phyloP scores from a whole-genome alignment of 2,888 invertebrate species.

The Linnaemya vulpina region DNA sequence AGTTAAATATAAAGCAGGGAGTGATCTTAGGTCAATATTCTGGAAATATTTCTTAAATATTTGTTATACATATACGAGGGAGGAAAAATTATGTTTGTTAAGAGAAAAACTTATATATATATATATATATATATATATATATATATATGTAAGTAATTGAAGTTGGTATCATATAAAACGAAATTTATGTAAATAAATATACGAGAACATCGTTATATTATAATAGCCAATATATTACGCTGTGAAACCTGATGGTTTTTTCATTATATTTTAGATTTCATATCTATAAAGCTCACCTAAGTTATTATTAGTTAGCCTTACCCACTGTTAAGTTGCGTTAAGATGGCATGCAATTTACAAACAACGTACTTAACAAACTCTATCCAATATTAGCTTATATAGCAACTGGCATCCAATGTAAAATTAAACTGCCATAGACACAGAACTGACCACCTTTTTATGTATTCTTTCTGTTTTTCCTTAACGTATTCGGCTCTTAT shows the following conservation, averaged over 20 bases:
- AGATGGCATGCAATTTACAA: slow-evolving; percentile 25
- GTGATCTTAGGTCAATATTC: slow-evolving; percentile 33
- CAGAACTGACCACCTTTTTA: slow-evolving; percentile 49
- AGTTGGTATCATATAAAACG: too few relatives aligned
- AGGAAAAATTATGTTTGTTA: neutral
- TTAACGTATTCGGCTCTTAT: slow-evolving; percentile 28
- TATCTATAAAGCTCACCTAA: neutral
- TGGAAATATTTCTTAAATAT: slow-evolving; percentile 26
- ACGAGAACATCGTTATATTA: too few relatives aligned
- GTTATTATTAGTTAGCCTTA: too few relatives aligned
- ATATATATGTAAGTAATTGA: too few relatives aligned
- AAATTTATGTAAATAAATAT: too few relatives aligned
- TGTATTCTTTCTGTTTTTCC: neutral
- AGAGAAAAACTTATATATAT: neutral
- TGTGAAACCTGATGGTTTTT: neutral
- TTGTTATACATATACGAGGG: slow-evolving; percentile 24
- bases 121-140: too few relatives aligned
- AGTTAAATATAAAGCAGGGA: slow-evolving; percentile 35
- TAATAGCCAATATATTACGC: neutral
- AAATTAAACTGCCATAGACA: slow-evolving; percentile 50
- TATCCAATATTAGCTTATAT: slow-evolving; percentile 67
- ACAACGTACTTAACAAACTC: slow-evolving; percentile 54
- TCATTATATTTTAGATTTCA: neutral
- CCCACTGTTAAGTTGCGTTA: slow-evolving; percentile 55
- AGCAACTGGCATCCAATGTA: slow-evolving; percentile 56